Evolutionary conservation across 2,888 invertebrate species (phyloP), one percentile per base, ranked within the genome.

Genomic region (Drosophila meridiana): DNA sequence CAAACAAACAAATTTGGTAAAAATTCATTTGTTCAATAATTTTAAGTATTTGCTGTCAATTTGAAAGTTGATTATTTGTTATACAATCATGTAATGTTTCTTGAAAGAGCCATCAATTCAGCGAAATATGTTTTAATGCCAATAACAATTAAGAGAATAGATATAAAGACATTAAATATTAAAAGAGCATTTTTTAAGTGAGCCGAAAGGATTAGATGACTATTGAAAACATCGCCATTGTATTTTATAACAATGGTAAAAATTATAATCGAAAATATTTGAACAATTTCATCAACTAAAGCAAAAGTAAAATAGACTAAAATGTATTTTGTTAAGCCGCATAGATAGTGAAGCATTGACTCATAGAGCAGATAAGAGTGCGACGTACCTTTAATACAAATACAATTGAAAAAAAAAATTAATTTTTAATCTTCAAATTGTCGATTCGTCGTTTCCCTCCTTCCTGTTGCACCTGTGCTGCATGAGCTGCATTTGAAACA

Each of bases 121-220:
- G 0, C 14, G 6, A 40, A 40, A 40, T 6, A 36, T 36, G 4
- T 36, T 36, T 11, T 36, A 40, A 45, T 6, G 30, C 14, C 30
- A 42, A 32, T 9, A 34, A 11, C 43, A 13, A 7, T 43, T 61
- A 6, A 43, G 9, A n/a, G 38, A 14, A 36, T 30, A 67, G 52
- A 68, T 68, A 45, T 68, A n/a, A 4, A 34, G 58, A 58, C 20
- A 1, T 20, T 20, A 20, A 47, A 58, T 59, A 14, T 28, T 68
- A 3, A 58, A 45, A 20, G 20, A 20, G 20, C 20, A 1, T 20
- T 20, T 20, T 20, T 20, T 20, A 20, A 20, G 1, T 20, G 20
- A 20, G 20, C 20, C 20, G 20, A 20, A 20, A 20, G 20, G 20
- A 20, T 20, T 20, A 20, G 20, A 14, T 42, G 34, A 20, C 68